These are phyloP conservation scores for Sylvia borin DNA, from an alignment of 2,797 vertebrate species.

Conservation along the genomic window DNA sequence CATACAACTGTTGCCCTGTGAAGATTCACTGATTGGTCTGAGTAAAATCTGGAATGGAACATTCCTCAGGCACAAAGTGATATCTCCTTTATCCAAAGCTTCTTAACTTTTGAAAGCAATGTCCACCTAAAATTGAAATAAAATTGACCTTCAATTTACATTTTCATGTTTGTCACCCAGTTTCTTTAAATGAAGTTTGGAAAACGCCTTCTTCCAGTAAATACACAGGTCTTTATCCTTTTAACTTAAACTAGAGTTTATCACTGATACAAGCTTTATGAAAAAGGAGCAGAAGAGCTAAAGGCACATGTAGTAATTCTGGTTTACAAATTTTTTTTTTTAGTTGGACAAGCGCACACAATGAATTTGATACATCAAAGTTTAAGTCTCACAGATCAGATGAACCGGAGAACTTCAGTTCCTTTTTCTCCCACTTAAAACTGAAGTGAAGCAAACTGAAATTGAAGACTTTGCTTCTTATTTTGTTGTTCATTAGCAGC, in stretches of 20 bases:
- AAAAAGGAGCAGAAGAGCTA: not conserved
- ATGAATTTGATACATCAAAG: not conserved
- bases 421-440: not conserved
- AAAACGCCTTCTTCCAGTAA: not conserved
- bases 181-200: not conserved
- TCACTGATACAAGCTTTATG: not conserved
- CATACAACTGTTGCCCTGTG: not conserved
- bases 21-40: not conserved
- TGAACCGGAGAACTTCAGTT: not conserved
- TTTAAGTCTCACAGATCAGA: not conserved
- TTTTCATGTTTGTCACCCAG: not conserved
- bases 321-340: not conserved
- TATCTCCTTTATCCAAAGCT: not conserved
- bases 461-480: not conserved
- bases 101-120: not conserved
- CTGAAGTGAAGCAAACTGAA: not conserved
- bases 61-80: not conserved
- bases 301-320: not conserved
- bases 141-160: not conserved
- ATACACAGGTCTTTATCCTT: not conserved
- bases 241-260: not conserved
- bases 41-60: not conserved
- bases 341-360: not conserved
- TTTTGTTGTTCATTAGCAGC: conserved; percentile 13
- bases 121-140: not conserved